Evolutionary conservation across 2,797 vertebrate genomes (phyloP), one percentile per base, ranked within the genome.

Genomic region (Sylvilagus floridanus): DNA sequence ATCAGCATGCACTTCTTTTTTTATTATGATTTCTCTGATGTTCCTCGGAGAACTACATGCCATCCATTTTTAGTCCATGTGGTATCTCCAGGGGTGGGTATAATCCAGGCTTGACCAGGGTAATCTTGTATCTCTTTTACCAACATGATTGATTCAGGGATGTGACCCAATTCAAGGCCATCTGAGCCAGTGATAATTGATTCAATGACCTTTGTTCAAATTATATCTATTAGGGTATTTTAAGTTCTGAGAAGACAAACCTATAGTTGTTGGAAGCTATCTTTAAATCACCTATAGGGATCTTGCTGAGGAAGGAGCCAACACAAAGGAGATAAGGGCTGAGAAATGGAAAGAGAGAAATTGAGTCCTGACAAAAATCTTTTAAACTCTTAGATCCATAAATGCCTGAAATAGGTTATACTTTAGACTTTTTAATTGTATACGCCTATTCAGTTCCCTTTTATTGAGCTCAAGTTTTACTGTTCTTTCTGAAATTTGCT

Each of bases 401-500:
- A 7, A 12, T 65, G 21, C 62, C 60, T 30, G 19, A 93, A 72
- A 71, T 26, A 73, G 60, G 7, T 76, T 92, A 78, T 50, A 60
- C 42, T 90, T 62, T 68, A 28, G 22, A 92, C 12, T 90, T 79
- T 90, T 72, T 24, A 93, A 78, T 81, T 79, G 37, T 5, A 28
- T 30, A 71, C 76, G 4, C 10, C 5, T 79, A 21, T 84, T 28
- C 24, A 76, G 83, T 57, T 13, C 54, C 17, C 22, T 93, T 81
- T 84, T 83, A 16, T 68, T 82, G n/a, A 87, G 4, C 82, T 84
- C n/a, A 73, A 63, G 8, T n/a, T 86, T 93, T 83, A 50, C 37
- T 77, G 86, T 82, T 69, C 4, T 83, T 62, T 95, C 30, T 88
- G 37, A 75, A 88, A 75, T 3, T 78, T 93, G 22, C 13, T 83